A percentile compares a stretch with the other conserved stretches of the same genome.
Evolutionary conservation across 2,888 invertebrate genomes (phyloP).

Genomic region (Aspidiotus rigidus): DNA sequence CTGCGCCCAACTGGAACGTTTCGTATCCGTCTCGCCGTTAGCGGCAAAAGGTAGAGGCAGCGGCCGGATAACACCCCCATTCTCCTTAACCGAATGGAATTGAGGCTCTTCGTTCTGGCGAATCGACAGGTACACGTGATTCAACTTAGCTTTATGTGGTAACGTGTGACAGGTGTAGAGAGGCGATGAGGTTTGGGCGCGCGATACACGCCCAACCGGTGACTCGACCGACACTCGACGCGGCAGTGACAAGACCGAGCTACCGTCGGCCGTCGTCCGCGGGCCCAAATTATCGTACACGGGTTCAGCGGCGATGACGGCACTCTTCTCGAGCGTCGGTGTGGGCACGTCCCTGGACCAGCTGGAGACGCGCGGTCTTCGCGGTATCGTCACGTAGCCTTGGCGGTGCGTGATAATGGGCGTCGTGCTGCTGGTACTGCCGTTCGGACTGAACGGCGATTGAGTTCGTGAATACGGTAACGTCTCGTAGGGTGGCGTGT

Average conservation of each 20-base stretch:
- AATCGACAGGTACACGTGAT: conserved; percentile 25
- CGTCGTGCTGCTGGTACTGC: conserved; percentile 41
- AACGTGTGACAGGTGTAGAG: conserved; percentile 34
- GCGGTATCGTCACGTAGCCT: conserved; percentile 78
- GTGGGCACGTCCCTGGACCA: conserved; percentile 62
- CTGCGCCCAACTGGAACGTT: conserved; percentile 31
- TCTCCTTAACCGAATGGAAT: conserved; percentile 18
- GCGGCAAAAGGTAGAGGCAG: conserved; percentile 12
- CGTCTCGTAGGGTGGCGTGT: conserved; percentile 73
- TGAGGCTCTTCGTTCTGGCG: conserved; percentile 22
- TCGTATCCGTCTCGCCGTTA: neutral
- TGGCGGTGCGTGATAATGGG: conserved; percentile 63
- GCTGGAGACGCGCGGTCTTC: conserved; percentile 70
- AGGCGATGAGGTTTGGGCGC: conserved; percentile 33
- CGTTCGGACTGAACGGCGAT: conserved; percentile 61
- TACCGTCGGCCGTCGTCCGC: conserved; percentile 78
- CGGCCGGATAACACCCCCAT: conserved; percentile 22
- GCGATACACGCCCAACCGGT: conserved; percentile 32
- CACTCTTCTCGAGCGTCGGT: conserved; percentile 41
- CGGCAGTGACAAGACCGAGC: conserved; percentile 41
- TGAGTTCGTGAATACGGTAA: conserved; percentile 68
- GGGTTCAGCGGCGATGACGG: conserved; percentile 56
- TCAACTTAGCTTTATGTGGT: conserved; percentile 35
- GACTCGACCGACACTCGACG: conserved; percentile 35
- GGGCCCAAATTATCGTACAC: conserved; percentile 78